A percentile compares a stretch with the other conserved stretches of the same genome.
phyloP scores from a whole-genome alignment of 2,888 invertebrate genomes.

The Eilema griseolum region DNA sequence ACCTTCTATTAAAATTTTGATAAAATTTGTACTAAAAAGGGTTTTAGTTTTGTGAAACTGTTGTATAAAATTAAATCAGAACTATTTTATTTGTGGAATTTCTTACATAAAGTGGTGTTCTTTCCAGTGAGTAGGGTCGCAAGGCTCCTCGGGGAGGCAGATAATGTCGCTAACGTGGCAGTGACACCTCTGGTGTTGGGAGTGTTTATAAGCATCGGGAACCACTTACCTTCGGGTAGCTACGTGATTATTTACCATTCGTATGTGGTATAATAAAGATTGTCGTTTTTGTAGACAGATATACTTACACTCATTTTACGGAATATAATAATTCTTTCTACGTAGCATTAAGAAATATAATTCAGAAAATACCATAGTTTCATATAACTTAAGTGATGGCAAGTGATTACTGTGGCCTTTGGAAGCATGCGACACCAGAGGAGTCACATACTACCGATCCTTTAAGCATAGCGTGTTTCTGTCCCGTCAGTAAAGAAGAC shows the following conservation, averaged over 20 bases:
- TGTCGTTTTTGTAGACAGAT: not conserved
- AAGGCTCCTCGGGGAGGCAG: not conserved
- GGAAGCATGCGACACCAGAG: no score
- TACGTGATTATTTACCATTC: conserved; percentile 3
- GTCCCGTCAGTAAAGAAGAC: no score
- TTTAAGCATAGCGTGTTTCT: no score
- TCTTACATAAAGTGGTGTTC: conserved; percentile 16
- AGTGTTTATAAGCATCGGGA: not conserved
- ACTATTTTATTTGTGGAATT: conserved; percentile 6
- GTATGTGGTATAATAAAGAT: not conserved
- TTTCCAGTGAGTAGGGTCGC: conserved; percentile 3
- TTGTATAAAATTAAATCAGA: not conserved
- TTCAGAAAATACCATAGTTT: no score
- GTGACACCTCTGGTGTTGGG: conserved; percentile 28
- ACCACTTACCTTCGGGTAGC: conserved; percentile 1
- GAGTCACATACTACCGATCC: no score
- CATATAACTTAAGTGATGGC: no score
- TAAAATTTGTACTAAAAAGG: not conserved
- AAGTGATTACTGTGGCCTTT: no score
- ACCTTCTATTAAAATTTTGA: not conserved
- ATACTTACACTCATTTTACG: no score
- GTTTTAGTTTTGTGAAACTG: not conserved
- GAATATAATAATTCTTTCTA: no score
- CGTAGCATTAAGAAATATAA: no score
- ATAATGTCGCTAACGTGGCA: conserved; percentile 7